A percentile compares a stretch with the other conserved stretches of the same genome.
phyloP scores from a whole-genome alignment of 2,888 invertebrate genomes.

The Tinea pellionella region DNA sequence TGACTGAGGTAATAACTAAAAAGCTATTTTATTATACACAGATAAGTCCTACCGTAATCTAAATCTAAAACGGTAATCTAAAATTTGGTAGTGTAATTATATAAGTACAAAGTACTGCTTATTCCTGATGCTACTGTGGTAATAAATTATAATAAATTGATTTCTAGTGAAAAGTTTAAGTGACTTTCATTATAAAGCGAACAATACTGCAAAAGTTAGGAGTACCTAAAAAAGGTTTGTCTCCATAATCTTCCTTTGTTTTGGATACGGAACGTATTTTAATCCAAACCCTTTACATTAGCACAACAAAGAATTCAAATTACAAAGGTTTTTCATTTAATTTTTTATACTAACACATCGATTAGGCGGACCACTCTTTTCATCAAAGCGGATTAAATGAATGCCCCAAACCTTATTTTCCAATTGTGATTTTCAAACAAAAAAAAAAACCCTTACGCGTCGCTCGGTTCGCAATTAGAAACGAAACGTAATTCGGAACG shows the following conservation, averaged over 20 bases:
- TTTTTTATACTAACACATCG: constrained; percentile 23
- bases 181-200: not conserved
- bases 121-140: too few relatives aligned
- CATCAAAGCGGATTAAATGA: constrained; percentile 23
- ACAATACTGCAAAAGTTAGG: not conserved
- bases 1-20: too few relatives aligned
- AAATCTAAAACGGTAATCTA: too few relatives aligned
- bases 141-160: not conserved
- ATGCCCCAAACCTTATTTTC: constrained; percentile 24
- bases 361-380: constrained; percentile 20
- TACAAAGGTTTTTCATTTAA: constrained; percentile 31
- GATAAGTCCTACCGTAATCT: too few relatives aligned
- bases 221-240: constrained; percentile 1
- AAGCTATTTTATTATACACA: too few relatives aligned
- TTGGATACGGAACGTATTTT: constrained; percentile 21
- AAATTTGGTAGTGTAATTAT: too few relatives aligned
- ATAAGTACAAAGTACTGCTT: too few relatives aligned
- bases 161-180: not conserved
- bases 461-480: not conserved
- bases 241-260: constrained; percentile 7
- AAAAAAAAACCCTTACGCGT: not conserved
- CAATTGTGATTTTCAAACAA: constrained; percentile 18
- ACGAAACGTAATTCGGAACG: not conserved
- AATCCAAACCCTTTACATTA: constrained; percentile 30
- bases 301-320: constrained; percentile 37